Evolutionary conservation across 2,113 vertebrate species (phyloP).

Genomic region (Seriola quinqueradiata): DNA sequence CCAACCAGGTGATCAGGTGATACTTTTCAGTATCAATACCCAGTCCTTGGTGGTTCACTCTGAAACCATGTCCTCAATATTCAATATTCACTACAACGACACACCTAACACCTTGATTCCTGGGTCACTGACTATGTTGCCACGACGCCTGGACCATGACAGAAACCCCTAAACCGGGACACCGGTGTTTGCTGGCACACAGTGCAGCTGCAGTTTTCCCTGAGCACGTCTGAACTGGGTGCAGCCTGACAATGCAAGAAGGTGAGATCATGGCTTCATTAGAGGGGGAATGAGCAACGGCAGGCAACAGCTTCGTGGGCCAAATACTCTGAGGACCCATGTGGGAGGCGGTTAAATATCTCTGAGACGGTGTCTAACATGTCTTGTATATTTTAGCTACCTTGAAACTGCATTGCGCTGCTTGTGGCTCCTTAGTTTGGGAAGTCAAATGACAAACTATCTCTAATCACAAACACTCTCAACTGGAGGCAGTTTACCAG

Average conservation of each 20-base stretch:
- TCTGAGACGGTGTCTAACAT: neutral
- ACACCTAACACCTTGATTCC: conserved; percentile 3
- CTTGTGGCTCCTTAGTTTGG: conserved; percentile 6
- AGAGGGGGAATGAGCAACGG: conserved; percentile 8
- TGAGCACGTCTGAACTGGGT: conserved; percentile 84
- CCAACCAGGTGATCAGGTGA: neutral
- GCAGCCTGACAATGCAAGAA: conserved; percentile 56
- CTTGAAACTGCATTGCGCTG: conserved; percentile 12
- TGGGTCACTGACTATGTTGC: conserved; percentile 42
- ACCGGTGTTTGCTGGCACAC: conserved; percentile 53
- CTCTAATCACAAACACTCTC: conserved; percentile 32
- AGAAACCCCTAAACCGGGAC: conserved; percentile 22
- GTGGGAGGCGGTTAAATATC: neutral
- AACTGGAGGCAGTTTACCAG: conserved; percentile 38
- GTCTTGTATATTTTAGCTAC: neutral
- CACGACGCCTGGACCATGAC: conserved; percentile 4
- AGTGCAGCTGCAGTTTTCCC: conserved; percentile 83
- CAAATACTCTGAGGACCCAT: neutral
- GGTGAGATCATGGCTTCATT: conserved; percentile 77
- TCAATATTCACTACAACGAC: conserved; percentile 15
- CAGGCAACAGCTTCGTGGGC: conserved; percentile 12
- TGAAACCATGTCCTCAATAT: conserved; percentile 1
- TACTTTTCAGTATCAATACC: neutral
- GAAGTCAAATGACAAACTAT: conserved; percentile 29
- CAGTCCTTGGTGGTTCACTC: neutral